phyloP scores from a whole-genome alignment of 2,113 vertebrate species.

The Piprites chloris region DNA sequence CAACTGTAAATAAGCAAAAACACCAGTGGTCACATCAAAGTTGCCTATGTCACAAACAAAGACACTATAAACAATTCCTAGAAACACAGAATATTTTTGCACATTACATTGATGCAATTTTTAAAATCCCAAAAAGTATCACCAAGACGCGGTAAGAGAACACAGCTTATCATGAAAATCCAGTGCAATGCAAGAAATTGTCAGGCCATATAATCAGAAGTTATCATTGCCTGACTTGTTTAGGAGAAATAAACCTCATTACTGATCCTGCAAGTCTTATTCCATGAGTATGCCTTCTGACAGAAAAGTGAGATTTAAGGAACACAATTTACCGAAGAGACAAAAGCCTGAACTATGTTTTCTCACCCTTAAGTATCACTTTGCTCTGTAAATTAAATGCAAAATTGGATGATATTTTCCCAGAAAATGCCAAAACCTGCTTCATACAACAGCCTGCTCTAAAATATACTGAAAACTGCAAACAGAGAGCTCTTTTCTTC shows the following conservation, averaged over 20 bases:
- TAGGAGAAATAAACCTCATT: not conserved
- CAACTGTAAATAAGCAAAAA: conserved; percentile 77
- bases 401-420: not conserved
- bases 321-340: not conserved
- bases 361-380: not conserved
- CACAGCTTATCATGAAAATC: not conserved
- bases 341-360: not conserved
- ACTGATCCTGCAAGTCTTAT: not conserved
- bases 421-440: not conserved
- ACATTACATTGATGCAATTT: not conserved
- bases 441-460: not conserved
- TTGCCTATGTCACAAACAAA: not conserved
- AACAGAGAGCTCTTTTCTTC: not conserved
- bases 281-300: not conserved
- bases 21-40: not conserved
- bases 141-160: not conserved
- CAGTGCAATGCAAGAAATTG: not conserved
- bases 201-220: not conserved
- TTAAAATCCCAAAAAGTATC: not conserved
- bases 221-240: not conserved
- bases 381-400: not conserved
- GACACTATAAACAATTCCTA: not conserved
- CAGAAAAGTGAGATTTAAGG: not conserved
- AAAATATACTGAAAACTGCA: not conserved
- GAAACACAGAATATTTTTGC: not conserved